phyloP scores from a whole-genome alignment of 2,113 vertebrate species.

The Aramus guarauna region DNA sequence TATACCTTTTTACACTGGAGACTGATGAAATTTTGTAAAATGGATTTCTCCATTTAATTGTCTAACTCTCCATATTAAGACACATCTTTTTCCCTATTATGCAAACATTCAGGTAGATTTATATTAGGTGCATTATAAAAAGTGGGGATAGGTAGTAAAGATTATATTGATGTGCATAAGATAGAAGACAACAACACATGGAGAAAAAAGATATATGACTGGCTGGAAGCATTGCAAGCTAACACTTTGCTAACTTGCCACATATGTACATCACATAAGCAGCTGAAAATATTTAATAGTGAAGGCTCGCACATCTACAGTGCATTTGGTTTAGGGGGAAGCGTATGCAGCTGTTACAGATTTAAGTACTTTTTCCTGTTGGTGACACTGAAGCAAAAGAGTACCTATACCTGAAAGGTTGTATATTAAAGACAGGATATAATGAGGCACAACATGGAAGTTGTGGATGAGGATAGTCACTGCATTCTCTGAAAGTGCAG shows the following conservation, averaged over 20 bases:
- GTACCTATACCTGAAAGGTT: background rate
- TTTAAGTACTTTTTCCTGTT: constrained; percentile 33
- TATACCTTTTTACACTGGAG: background rate
- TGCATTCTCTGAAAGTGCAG: background rate
- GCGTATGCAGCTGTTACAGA: background rate
- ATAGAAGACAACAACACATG: constrained; percentile 54
- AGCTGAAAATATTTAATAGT: constrained; percentile 57
- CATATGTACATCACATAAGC: constrained; percentile 51
- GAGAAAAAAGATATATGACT: constrained; percentile 54
- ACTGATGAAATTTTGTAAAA: background rate
- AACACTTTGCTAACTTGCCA: constrained; percentile 53
- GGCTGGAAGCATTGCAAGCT: constrained; percentile 56
- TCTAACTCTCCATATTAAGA: background rate
- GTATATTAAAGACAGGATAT: background rate
- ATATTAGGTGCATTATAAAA: constrained; percentile 23
- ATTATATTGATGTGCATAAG: constrained; percentile 32
- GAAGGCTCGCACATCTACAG: constrained; percentile 3
- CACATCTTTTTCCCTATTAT: background rate
- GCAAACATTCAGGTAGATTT: constrained; percentile 52
- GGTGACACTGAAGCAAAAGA: background rate
- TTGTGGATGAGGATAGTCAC: background rate
- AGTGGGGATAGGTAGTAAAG: constrained; percentile 36
- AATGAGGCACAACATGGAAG: background rate
- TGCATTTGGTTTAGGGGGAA: background rate
- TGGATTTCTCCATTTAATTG: background rate